These are phyloP conservation scores for Melieria picta DNA, from an alignment of 2,888 invertebrate species.

Conservation along the genomic window DNA sequence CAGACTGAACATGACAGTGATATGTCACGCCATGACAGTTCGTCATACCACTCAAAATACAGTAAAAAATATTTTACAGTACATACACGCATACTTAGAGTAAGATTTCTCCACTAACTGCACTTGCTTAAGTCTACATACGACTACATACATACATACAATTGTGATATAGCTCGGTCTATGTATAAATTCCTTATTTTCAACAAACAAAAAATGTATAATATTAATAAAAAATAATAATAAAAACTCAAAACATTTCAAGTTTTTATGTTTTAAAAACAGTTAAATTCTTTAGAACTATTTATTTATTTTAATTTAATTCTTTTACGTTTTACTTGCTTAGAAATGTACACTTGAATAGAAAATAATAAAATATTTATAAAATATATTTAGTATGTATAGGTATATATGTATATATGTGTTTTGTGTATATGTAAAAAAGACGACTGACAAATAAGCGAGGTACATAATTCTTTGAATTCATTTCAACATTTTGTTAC, in stretches of 20 bases:
- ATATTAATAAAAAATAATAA: constrained; percentile 2
- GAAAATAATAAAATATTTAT: background rate
- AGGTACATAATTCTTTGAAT: constrained; percentile 44
- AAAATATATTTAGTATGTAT: background rate
- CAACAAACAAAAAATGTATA: background rate
- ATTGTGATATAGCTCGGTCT: background rate
- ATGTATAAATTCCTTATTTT: constrained; percentile 1
- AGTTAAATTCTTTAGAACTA: constrained; percentile 40
- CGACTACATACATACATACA: constrained; percentile 4
- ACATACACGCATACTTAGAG: constrained; percentile 1
- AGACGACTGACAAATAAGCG: constrained; percentile 41
- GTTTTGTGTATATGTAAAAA: constrained; percentile 39
- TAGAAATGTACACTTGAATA: constrained; percentile 25
- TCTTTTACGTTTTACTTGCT: constrained; percentile 2
- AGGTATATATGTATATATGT: constrained; percentile 33
- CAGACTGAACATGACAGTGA: too few relatives aligned
- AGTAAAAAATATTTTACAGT: background rate
- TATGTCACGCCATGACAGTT: too few relatives aligned
- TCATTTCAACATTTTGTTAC: constrained; percentile 23
- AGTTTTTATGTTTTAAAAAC: constrained; percentile 42
- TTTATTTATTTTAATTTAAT: constrained; percentile 17
- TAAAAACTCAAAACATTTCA: constrained; percentile 2
- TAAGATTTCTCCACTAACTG: background rate
- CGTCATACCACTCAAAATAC: too few relatives aligned
- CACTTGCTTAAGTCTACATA: background rate